A percentile compares a stretch with the other conserved stretches of the same genome.
These are phyloP conservation scores for Aleadryas rufinucha DNA, from an alignment of 2,113 vertebrate species.

Conservation along the genomic window DNA sequence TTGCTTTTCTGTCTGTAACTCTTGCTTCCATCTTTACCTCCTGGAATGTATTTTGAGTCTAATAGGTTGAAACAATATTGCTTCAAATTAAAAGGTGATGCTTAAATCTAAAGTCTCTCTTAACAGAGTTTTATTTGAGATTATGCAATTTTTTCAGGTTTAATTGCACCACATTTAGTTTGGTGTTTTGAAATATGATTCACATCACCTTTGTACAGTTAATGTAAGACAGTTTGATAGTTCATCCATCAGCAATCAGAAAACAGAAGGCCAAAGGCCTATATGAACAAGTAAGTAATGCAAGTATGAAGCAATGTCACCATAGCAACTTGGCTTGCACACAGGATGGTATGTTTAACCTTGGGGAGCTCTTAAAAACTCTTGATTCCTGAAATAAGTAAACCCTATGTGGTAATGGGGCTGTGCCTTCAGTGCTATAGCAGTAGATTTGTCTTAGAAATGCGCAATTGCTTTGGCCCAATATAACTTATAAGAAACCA, in stretches of 20 bases:
- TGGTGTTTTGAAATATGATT: neutral
- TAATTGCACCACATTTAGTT: neutral
- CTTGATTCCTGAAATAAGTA: conserved; percentile 46
- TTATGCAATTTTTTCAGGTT: neutral
- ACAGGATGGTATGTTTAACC: conserved; percentile 50
- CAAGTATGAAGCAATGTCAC: conserved; percentile 32
- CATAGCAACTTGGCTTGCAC: conserved; percentile 51
- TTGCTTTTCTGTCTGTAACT: neutral
- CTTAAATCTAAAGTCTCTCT: neutral
- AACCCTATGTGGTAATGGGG: neutral
- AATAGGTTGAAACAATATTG: neutral
- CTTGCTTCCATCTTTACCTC: neutral
- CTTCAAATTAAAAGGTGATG: neutral
- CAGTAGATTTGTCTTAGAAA: conserved; percentile 22
- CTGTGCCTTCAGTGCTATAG: neutral
- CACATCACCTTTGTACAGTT: neutral
- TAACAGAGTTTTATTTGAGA: neutral
- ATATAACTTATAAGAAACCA: neutral
- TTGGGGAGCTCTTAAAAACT: conserved; percentile 43
- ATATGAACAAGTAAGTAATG: conserved; percentile 40
- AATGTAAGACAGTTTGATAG: conserved; percentile 21
- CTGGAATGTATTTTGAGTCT: neutral
- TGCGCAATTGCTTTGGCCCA: neutral
- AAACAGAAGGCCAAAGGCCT: conserved; percentile 20
- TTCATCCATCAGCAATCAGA: conserved; percentile 14